Evolutionary conservation across 2,797 vertebrate species (phyloP).

Genomic region (Podarcis lilfordi): DNA sequence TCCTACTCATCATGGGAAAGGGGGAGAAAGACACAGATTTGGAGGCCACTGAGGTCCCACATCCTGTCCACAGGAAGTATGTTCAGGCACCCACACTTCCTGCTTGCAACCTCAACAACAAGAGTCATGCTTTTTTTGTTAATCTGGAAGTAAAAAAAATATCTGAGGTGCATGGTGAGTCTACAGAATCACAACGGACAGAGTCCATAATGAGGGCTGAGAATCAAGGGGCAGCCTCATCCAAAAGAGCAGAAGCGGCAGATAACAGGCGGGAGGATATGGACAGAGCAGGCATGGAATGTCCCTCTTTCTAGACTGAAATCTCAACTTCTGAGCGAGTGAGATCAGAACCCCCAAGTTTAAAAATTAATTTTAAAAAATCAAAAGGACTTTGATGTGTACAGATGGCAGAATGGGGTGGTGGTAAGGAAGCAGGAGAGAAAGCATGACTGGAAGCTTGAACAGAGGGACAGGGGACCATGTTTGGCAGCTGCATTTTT

Average conservation of each 20-base stretch:
- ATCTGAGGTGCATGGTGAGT: not conserved
- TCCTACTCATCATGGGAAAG: not conserved
- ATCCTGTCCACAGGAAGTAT: not conserved
- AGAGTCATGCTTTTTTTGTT: not conserved
- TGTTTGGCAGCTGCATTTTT: not conserved
- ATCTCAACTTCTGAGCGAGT: not conserved
- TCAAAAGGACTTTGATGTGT: too few species aligned
- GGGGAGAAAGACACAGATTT: not conserved
- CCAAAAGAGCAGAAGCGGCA: too few species aligned
- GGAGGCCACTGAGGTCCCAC: not conserved
- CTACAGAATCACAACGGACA: not conserved
- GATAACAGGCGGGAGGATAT: too few species aligned
- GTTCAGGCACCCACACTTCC: not conserved
- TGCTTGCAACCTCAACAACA: not conserved
- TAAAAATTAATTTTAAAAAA: not conserved
- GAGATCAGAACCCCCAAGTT: not conserved
- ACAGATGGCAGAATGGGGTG: not conserved
- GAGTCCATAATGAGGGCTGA: not conserved
- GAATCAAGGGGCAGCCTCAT: too few species aligned
- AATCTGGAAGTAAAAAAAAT: not conserved
- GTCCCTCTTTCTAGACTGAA: not conserved
- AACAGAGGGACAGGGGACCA: not conserved
- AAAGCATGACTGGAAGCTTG: not conserved
- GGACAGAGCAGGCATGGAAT: too few species aligned
- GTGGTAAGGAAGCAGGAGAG: not conserved